phyloP scores from a whole-genome alignment of 2,797 vertebrate species.

The Sebastes flavidus region DNA sequence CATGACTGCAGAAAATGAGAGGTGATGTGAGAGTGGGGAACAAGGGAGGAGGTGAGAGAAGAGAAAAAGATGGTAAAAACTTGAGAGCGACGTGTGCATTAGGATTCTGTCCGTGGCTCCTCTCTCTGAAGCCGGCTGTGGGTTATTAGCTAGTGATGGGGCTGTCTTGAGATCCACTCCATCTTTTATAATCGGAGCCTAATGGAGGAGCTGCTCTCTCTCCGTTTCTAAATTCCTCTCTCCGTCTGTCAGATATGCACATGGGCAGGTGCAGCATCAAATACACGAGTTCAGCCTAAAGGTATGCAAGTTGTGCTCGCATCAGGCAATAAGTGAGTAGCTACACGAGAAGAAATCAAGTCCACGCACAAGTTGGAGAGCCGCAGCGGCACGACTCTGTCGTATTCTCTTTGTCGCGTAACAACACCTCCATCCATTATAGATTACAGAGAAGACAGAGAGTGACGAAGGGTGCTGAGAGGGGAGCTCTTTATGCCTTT shows the following conservation, averaged over 20 bases:
- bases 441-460: conserved; percentile 67
- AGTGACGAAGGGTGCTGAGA: conserved; percentile 52
- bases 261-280: conserved; percentile 30
- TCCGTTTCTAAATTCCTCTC: conserved; percentile 1
- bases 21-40: conserved; percentile 26
- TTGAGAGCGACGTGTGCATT: conserved; percentile 47
- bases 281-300: conserved; percentile 14
- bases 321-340: not conserved
- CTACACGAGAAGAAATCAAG: conserved; percentile 10
- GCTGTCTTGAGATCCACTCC: conserved; percentile 63
- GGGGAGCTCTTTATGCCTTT: conserved; percentile 59
- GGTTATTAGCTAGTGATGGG: conserved; percentile 75
- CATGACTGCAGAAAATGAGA: conserved; percentile 28
- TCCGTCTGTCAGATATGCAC: conserved; percentile 26
- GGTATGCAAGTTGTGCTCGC: not conserved
- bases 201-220: conserved; percentile 63
- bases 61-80: conserved; percentile 10
- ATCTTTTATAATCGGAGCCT: conserved; percentile 69
- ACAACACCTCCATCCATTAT: conserved; percentile 76
- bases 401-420: conserved; percentile 66
- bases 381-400: conserved; percentile 24
- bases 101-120: conserved; percentile 65
- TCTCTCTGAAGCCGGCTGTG: conserved; percentile 52
- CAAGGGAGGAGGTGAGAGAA: conserved; percentile 24
- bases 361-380: conserved; percentile 4